Evolutionary conservation across 2,113 vertebrate species (phyloP), one percentile per base, ranked within the genome.

Genomic region (Vireo altiloquus): DNA sequence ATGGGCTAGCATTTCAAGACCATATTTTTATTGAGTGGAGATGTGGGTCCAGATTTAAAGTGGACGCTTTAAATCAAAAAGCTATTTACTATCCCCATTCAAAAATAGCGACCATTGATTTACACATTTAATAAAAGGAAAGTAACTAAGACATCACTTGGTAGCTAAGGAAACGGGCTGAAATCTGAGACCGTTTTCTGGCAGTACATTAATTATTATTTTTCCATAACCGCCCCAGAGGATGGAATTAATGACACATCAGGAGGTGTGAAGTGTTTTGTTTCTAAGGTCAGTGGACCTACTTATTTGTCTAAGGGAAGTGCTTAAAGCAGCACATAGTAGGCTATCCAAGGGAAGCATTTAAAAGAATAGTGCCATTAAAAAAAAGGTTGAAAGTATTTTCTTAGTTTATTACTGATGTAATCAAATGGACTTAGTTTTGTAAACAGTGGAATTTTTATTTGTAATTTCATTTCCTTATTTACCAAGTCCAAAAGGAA

Each of bases 181-280:
- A 93, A 85, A 92, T 91, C 47, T 66, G 70, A 91, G 78, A 49
- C 52, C 13, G n/a, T 85, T 93, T 95, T 94, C 70, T 92, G 81
- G 50, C 57, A 78, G 52, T 46, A 70, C 78, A 33, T 92, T 89
- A 90, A 92, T 93, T 95, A 89, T 80, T 87, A 91, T 88, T 93
- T 97, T 97, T 94, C 87, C 64, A 50, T 94, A 90, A 86, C 72
- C 56, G 89, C n/a, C 77, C 37, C 53, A 68, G 92, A 94, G 89
- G 39, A 53, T 72, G 72, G 68, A 92, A 94, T 87, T 93, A 92
- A 74, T 94, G 82, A 81, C 91, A 68, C 46, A 92, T 94, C 78
- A 90, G 81, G 49, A 94, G 91, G 72, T 93, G 57, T 84, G 87
- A 96, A 94, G 49, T 81, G 33, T 76, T 96, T 83, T 78, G 80